Conservation (phyloP, 2,888 invertebrate species). For the Neoascia interrupta region DNA sequence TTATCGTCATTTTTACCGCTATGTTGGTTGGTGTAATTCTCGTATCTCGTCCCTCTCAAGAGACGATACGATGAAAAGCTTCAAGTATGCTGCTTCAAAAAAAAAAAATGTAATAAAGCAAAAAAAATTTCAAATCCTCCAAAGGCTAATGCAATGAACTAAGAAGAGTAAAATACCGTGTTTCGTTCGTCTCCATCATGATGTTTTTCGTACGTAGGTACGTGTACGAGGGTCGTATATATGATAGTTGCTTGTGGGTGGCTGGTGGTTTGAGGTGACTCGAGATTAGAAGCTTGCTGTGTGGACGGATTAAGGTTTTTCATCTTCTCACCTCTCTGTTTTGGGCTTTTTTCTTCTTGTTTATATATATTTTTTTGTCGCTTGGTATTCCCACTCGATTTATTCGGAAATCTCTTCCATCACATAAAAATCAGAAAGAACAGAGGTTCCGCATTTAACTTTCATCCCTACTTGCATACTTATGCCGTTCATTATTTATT, state of each 20-base stretch:
- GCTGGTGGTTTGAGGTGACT: conserved; percentile 35
- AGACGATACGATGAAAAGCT: conserved; percentile 31
- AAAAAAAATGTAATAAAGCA: no score
- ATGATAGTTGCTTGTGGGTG: conserved; percentile 9
- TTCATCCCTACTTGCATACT: conserved; percentile 49
- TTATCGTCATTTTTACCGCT: conserved; percentile 50
- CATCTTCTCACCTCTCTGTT: conserved; percentile 54
- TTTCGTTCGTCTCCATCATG: conserved; percentile 25
- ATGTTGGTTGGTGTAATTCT: no score
- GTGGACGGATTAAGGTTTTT: conserved; percentile 58
- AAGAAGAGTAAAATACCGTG: conserved; percentile 20
- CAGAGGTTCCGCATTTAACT: conserved; percentile 34
- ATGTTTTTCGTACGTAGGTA: conserved; percentile 12
- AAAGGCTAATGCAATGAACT: conserved; percentile 49
- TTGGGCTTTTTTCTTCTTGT: background rate
- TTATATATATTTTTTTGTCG: background rate
- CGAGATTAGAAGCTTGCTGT: conserved; percentile 65
- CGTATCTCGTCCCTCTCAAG: conserved; percentile 21
- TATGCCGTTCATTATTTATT: conserved; percentile 65
- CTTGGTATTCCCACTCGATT: conserved; percentile 46
- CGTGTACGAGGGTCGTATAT: background rate
- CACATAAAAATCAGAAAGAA: conserved; percentile 35
- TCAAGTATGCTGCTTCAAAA: conserved; percentile 8
- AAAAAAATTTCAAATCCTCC: conserved; percentile 25
- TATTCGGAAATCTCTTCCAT: conserved; percentile 59